A percentile compares a stretch with the other conserved stretches of the same genome.
Conservation (phyloP, 2,113 vertebrate genomes). For the Pangasianodon hypophthalmus region DNA sequence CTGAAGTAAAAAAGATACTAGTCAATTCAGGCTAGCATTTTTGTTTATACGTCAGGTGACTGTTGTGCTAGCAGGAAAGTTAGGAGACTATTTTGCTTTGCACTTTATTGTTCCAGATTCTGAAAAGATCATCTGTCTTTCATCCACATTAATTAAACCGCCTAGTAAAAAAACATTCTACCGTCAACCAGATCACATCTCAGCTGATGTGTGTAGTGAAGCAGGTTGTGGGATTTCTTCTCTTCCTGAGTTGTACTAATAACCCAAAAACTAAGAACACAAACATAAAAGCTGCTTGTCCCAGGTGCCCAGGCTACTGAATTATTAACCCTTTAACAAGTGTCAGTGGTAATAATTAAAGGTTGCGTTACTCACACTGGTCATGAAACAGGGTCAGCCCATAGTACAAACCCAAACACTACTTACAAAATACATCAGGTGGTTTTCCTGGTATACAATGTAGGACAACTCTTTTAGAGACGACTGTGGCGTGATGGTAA, state of each 20-base stretch:
- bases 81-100: neutral
- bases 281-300: neutral
- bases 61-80: neutral
- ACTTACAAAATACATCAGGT: neutral
- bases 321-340: neutral
- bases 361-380: neutral
- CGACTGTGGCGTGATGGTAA: neutral
- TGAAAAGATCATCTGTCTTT: neutral
- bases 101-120: neutral
- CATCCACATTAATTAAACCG: neutral
- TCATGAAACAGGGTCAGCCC: neutral
- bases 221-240: neutral
- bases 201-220: neutral
- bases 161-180: neutral
- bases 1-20: neutral
- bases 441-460: neutral
- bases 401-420: neutral
- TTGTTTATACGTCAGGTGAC: neutral
- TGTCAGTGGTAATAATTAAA: neutral
- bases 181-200: neutral
- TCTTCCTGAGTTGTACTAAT: neutral
- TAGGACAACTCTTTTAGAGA: neutral
- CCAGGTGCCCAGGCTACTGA: neutral
- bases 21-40: neutral
- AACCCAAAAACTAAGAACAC: neutral